Conservation (phyloP, 2,797 vertebrate species). For the Lophotriccus pileatus region DNA sequence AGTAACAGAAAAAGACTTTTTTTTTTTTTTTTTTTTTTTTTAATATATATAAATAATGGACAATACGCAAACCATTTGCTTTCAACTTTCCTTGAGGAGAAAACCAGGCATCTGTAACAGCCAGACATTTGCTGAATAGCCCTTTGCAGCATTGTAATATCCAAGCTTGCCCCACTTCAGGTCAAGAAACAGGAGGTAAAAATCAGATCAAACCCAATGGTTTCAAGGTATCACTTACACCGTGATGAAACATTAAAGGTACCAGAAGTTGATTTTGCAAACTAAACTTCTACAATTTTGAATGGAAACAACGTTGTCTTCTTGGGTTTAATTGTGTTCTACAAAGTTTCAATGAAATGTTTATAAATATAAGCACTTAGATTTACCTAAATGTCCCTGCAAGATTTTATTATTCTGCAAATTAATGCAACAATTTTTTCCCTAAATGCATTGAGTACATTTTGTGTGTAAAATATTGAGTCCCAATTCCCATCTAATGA, state of each 20-base stretch:
- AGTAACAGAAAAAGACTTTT: neutral
- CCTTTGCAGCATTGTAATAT: neutral
- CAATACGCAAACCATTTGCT: constrained; percentile 5
- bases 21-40: neutral
- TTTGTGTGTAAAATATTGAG: neutral
- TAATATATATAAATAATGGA: neutral
- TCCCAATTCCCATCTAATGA: neutral
- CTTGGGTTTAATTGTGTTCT: neutral
- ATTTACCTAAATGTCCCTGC: neutral
- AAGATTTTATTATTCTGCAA: neutral
- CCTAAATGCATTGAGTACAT: neutral
- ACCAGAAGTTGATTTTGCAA: neutral
- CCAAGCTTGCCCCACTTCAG: neutral
- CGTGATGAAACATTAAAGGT: neutral
- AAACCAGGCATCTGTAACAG: neutral
- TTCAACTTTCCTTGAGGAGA: neutral
- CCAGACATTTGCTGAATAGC: neutral
- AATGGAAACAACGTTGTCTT: neutral
- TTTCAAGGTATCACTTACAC: constrained; percentile 17
- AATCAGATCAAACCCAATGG: neutral
- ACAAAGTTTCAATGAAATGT: neutral
- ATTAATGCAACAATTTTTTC: neutral
- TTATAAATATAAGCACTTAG: neutral
- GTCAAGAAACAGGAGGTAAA: neutral
- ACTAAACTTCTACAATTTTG: neutral